Evolutionary conservation across 1,140 invertebrate genomes (phyloP).

Genomic region (Scaptodrosophila lebanonensis): DNA sequence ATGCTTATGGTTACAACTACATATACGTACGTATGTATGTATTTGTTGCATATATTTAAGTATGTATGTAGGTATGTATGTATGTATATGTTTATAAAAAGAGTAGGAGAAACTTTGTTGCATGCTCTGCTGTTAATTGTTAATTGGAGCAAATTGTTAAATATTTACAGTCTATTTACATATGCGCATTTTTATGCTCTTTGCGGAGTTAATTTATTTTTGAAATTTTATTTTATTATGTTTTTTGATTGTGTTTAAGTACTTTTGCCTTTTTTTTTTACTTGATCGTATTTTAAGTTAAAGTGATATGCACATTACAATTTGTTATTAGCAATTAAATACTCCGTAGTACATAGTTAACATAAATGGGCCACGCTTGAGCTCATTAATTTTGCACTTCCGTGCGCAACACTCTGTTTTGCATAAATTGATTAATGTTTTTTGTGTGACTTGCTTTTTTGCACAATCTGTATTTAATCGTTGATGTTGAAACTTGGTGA

Average conservation of each 20-base stretch:
- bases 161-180: constrained; percentile 55
- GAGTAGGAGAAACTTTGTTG: constrained; percentile 46
- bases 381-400: too few relatives aligned
- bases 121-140: constrained; percentile 46
- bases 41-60: constrained; percentile 7
- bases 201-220: constrained; percentile 3
- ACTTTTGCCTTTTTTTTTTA: constrained; percentile 31
- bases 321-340: constrained; percentile 28
- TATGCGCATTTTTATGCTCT: constrained; percentile 49
- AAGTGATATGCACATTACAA: constrained; percentile 64
- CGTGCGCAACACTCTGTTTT: too few relatives aligned
- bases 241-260: constrained; percentile 62
- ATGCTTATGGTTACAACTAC: constrained; percentile 4
- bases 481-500: too few relatives aligned
- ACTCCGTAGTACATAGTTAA: too few relatives aligned
- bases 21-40: constrained; percentile 5
- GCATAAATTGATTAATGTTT: constrained; percentile 43
- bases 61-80: constrained; percentile 5
- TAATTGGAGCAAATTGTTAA: constrained; percentile 56
- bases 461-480: too few relatives aligned
- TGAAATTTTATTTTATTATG: constrained; percentile 10
- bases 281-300: constrained; percentile 22
- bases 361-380: too few relatives aligned
- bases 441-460: constrained; percentile 6
- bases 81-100: constrained; percentile 4